A percentile compares a stretch with the other conserved stretches of the same genome.
Evolutionary conservation across 2,888 invertebrate genomes (phyloP).

Genomic region (Drosophila barbarae): DNA sequence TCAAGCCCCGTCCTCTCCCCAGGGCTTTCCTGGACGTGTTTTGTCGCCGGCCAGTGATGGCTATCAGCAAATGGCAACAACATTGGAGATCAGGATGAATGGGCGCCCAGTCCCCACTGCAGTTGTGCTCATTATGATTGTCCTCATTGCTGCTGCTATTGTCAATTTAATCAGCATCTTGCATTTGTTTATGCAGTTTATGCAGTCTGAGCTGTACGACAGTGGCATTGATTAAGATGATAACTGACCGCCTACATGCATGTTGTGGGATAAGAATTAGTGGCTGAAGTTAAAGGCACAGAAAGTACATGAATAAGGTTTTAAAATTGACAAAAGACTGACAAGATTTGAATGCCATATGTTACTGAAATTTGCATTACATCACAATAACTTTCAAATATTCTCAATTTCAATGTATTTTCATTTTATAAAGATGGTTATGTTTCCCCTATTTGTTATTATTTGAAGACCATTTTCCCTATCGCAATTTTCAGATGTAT

Average conservation of each 20-base stretch:
- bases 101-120: slow-evolving; percentile 20
- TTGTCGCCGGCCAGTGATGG: slow-evolving; percentile 51
- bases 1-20: slow-evolving; percentile 1
- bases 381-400: background rate
- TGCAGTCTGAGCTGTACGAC: slow-evolving; percentile 12
- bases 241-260: slow-evolving; percentile 7
- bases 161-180: slow-evolving; percentile 58
- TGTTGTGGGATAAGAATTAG: slow-evolving; percentile 1
- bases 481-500: background rate
- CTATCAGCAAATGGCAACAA: slow-evolving; percentile 62
- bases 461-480: background rate
- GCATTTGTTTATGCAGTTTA: slow-evolving; percentile 62
- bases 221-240: slow-evolving; percentile 14
- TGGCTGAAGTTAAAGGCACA: background rate
- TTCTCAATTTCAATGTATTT: background rate
- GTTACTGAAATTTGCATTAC: background rate
- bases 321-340: background rate
- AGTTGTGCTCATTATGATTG: slow-evolving; percentile 33
- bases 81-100: slow-evolving; percentile 17
- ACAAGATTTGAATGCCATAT: background rate
- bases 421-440: too few species aligned
- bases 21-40: slow-evolving; percentile 31
- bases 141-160: slow-evolving; percentile 37
- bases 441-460: background rate
- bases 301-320: background rate